These are phyloP conservation scores for Rotaria magnacalcarata DNA, from an alignment of 2,888 invertebrate species.

Conservation along the genomic window DNA sequence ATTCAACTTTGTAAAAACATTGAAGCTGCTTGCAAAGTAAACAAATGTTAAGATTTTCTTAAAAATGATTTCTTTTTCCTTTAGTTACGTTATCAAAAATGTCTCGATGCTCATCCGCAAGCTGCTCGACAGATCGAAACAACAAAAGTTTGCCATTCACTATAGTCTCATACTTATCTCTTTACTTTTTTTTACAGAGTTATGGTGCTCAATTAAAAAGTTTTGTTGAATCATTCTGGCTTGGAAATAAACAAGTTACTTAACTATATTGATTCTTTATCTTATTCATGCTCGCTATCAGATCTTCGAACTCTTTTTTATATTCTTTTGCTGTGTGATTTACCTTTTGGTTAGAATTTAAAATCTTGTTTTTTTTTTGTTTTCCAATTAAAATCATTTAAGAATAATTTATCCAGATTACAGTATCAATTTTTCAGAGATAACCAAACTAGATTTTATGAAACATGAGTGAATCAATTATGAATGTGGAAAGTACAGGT, in stretches of 20 bases:
- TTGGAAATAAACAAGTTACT: background rate
- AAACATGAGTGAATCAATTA: background rate
- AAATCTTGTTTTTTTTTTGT: too few species aligned
- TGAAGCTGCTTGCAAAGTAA: conserved; percentile 92
- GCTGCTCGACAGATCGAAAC: conserved; percentile 49
- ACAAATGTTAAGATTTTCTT: too few species aligned
- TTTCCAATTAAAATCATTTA: too few species aligned
- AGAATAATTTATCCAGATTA: too few species aligned
- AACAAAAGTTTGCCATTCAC: background rate
- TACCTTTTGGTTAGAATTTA: background rate
- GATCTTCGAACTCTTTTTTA: background rate
- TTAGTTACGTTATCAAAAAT: conserved; percentile 87
- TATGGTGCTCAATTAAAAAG: conserved; percentile 35
- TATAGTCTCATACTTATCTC: too few species aligned
- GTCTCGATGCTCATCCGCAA: conserved; percentile 84
- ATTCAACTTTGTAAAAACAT: conserved; percentile 93
- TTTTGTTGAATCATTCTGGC: conserved; percentile 13
- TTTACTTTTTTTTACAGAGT: background rate
- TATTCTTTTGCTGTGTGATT: conserved; percentile 8
- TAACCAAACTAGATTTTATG: background rate
- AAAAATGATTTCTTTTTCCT: conserved; percentile 49
- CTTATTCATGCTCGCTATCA: background rate
- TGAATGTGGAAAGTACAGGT: conserved; percentile 19
- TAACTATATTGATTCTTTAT: background rate
- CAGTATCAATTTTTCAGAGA: background rate